Percentiles rank a stretch among this genome's conserved stretches.
These are phyloP conservation scores for Fistularia commersonii DNA, from an alignment of 2,797 vertebrate genomes.

Conservation along the genomic window DNA sequence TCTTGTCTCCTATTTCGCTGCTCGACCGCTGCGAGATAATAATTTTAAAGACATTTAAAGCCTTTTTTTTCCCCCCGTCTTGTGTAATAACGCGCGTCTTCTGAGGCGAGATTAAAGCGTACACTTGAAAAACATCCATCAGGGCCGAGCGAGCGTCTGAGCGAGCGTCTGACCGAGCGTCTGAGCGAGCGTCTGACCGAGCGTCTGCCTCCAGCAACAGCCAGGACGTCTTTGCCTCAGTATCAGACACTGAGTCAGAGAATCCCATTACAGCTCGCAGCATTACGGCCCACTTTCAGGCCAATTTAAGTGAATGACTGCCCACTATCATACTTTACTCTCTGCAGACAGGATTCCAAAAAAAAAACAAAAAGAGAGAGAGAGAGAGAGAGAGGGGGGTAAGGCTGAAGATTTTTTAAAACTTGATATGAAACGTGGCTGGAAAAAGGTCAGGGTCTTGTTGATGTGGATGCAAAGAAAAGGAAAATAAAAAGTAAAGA, in stretches of 20 bases:
- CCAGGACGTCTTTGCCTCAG: conserved; percentile 29
- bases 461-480: too few species aligned
- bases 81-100: conserved; percentile 18
- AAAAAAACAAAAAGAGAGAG: conserved; percentile 12
- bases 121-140: conserved; percentile 27
- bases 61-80: too few species aligned
- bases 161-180: too few species aligned
- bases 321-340: conserved; percentile 20
- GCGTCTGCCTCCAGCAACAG: conserved; percentile 42
- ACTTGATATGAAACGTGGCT: conserved; percentile 10
- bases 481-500: too few species aligned
- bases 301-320: conserved; percentile 39
- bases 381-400: too few species aligned
- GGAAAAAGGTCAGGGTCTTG: too few species aligned
- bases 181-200: too few species aligned
- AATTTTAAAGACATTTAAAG: too few species aligned
- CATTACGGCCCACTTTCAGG: conserved; percentile 32
- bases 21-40: conserved; percentile 12
- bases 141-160: conserved; percentile 10
- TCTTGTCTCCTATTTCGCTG: neutral
- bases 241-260: conserved; percentile 38
- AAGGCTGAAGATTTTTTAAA: too few species aligned
- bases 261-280: conserved; percentile 38
- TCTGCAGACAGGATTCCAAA: conserved; percentile 21
- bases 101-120: conserved; percentile 24